Evolutionary conservation across 2,888 invertebrate genomes (phyloP), one percentile per base, ranked within the genome.

Genomic region (Sinelater perroti): DNA sequence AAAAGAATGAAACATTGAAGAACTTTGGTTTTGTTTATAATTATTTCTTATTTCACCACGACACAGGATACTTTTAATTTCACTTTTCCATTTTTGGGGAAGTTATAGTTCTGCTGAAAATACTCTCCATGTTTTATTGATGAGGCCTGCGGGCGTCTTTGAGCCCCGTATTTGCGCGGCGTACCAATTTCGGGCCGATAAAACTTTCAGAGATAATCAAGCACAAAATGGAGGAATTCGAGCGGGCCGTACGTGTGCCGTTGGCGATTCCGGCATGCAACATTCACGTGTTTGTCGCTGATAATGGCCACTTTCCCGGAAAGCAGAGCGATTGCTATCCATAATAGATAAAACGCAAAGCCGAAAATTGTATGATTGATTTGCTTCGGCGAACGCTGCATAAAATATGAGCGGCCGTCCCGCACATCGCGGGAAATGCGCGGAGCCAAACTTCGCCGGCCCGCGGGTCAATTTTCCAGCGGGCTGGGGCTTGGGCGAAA

Each of bases 221-320:
- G 28, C 8, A 51, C 30, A 51, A 51, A 51, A 40, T 40, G 20
- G 30, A 36, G 36, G 45, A 62, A 56, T 57, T 57, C 18, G 21
- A 59, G 45, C 56, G 59, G 61, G 63, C 60, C 64, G 66, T 64
- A 51, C 50, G 36, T 51, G 44, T 63, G 38, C 14, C 51, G 56
- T 65, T 65, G 53, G 65, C 66, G 65, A 65, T 66, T 66, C 63
- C 55, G 56, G 57, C 66, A 64, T 66, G 65, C 63, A 65, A 64
- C 58, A 55, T 55, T 57, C 50, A 56, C 58, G 60, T 63, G 51
- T 60, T 52, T 49, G 49, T 55, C 51, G 52, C 36, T 60, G 53
- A 55, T 60, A 50, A 60, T 56, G 40, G 54, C 55, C 56, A 36
- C 50, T 49, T 61, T 61, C 63, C 51, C 50, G 52, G 60, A 65